phyloP scores from a whole-genome alignment of 2,888 invertebrate genomes.

The Ormyrus pomaceus region DNA sequence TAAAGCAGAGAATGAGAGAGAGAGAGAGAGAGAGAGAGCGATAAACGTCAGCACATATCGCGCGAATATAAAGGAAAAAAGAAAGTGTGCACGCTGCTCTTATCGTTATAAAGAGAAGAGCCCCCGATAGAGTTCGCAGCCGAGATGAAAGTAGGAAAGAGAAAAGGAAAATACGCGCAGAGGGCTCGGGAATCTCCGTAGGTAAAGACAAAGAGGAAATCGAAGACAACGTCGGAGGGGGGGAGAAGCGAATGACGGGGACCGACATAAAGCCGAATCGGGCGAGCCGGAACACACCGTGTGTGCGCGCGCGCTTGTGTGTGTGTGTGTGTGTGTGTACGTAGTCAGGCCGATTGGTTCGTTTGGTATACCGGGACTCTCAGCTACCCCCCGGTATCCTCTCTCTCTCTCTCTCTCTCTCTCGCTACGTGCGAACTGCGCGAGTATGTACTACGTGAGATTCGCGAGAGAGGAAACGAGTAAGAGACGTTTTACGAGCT shows the following conservation, averaged over 20 bases:
- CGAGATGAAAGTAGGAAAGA: not conserved
- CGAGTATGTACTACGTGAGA: slow-evolving; percentile 52
- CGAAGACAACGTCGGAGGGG: slow-evolving; percentile 28
- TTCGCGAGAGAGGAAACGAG: slow-evolving; percentile 43
- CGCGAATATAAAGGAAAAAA: not conserved
- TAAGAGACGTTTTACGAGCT: slow-evolving; percentile 55
- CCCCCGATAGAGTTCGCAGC: too few relatives aligned
- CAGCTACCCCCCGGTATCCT: not conserved
- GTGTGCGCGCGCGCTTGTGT: slow-evolving; percentile 2
- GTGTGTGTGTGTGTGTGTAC: not conserved
- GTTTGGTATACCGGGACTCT: slow-evolving; percentile 10
- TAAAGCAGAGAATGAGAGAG: not conserved
- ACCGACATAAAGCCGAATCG: slow-evolving; percentile 54
- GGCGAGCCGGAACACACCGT: too few relatives aligned
- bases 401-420: slow-evolving; percentile 5
- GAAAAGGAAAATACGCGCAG: not conserved
- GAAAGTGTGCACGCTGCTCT: not conserved
- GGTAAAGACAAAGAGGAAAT: slow-evolving; percentile 19
- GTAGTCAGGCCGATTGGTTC: slow-evolving; percentile 53
- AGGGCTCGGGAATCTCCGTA: not conserved
- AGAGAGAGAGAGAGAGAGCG: not conserved
- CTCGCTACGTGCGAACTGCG: slow-evolving; percentile 51
- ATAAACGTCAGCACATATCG: too few relatives aligned
- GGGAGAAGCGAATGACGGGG: slow-evolving; percentile 42
- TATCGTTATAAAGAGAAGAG: too few relatives aligned